Conservation (phyloP, 2,888 invertebrate species). For the Erebia ligea region DNA sequence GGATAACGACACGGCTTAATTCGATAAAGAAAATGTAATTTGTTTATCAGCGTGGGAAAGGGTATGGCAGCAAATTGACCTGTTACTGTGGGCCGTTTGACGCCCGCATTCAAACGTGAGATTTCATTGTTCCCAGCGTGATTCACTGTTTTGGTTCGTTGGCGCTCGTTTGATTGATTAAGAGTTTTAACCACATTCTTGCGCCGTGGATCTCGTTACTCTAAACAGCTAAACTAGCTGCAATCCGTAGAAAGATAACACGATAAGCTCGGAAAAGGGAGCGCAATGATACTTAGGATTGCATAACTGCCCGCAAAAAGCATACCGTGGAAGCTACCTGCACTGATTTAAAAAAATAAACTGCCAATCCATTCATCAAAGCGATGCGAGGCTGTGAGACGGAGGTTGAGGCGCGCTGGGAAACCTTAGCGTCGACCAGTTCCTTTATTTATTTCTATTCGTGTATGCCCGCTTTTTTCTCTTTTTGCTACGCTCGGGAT, state of each 20-base stretch:
- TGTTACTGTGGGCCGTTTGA: slow-evolving; percentile 72
- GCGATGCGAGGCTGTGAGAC: slow-evolving; percentile 57
- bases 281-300: slow-evolving; percentile 49
- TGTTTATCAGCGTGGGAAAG: slow-evolving; percentile 77
- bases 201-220: slow-evolving; percentile 26
- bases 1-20: slow-evolving; percentile 50
- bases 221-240: slow-evolving; percentile 26
- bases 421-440: slow-evolving; percentile 75
- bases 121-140: slow-evolving; percentile 73
- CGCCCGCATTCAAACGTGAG: slow-evolving; percentile 80
- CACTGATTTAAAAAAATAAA: slow-evolving; percentile 58
- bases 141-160: slow-evolving; percentile 74
- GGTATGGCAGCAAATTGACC: slow-evolving; percentile 76
- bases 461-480: slow-evolving; percentile 75
- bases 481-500: slow-evolving; percentile 75
- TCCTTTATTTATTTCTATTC: slow-evolving; percentile 80
- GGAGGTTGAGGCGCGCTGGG: slow-evolving; percentile 60
- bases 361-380: slow-evolving; percentile 74
- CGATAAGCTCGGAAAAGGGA: slow-evolving; percentile 24
- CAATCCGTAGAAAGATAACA: slow-evolving; percentile 3
- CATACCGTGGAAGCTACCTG: slow-evolving; percentile 57
- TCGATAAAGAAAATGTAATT: slow-evolving; percentile 56
- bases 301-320: slow-evolving; percentile 48
- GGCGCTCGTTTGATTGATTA: slow-evolving; percentile 71
- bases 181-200: slow-evolving; percentile 61